phyloP scores from a whole-genome alignment of 2,113 vertebrate species.

The Laterallus jamaicensis region DNA sequence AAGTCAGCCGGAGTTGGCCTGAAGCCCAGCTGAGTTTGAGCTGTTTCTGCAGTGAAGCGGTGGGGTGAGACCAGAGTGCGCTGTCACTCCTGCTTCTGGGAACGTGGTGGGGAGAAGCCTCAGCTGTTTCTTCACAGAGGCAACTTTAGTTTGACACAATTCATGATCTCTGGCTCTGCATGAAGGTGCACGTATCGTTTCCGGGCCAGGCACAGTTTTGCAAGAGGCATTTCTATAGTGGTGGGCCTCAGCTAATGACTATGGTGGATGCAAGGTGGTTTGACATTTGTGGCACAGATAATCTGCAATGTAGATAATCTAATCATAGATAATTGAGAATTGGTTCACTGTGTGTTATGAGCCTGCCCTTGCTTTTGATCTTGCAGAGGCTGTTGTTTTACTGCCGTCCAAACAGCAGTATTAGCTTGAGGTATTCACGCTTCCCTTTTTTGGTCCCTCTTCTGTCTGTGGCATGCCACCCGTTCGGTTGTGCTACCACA shows the following conservation, averaged over 20 bases:
- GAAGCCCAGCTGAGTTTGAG: background rate
- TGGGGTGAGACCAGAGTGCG: background rate
- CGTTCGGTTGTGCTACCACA: background rate
- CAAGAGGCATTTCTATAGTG: background rate
- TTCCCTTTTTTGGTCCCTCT: background rate
- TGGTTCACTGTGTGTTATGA: background rate
- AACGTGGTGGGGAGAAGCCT: background rate
- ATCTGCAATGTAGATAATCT: background rate
- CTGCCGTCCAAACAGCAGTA: background rate
- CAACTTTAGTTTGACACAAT: background rate
- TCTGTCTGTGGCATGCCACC: background rate
- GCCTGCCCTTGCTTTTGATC: background rate
- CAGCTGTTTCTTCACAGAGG: background rate
- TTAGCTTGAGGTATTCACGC: background rate
- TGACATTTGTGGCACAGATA: background rate
- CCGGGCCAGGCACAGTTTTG: background rate
- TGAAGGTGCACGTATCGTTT: background rate
- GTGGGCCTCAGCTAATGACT: background rate
- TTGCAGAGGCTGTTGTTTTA: background rate
- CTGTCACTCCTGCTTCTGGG: background rate
- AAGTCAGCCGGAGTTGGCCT: background rate
- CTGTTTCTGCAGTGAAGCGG: background rate
- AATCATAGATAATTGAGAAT: background rate
- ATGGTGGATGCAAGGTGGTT: background rate
- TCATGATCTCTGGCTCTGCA: background rate